These are phyloP conservation scores for Zaprionus ornatus DNA, from an alignment of 1,140 invertebrate species.

Conservation along the genomic window DNA sequence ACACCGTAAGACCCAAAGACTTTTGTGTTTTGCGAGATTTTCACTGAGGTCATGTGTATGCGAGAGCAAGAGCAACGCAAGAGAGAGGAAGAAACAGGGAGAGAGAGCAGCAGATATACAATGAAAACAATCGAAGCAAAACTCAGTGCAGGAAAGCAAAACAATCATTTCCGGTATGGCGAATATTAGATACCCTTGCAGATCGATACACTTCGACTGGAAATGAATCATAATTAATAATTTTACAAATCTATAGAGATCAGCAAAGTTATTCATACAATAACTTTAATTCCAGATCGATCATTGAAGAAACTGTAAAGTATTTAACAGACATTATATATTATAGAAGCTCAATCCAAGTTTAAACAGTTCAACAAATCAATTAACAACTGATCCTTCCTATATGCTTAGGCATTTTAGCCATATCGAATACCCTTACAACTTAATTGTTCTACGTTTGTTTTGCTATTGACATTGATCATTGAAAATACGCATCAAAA, in stretches of 20 bases:
- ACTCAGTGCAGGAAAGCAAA: constrained; percentile 2
- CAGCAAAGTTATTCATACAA: not conserved
- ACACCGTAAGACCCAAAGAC: constrained; percentile 19
- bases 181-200: constrained; percentile 1
- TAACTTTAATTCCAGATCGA: not conserved
- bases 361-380: not conserved
- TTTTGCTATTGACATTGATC: constrained; percentile 21
- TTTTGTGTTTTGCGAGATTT: constrained; percentile 27
- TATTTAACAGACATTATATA: not conserved
- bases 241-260: not conserved
- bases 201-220: not conserved
- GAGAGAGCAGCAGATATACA: not conserved
- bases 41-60: constrained; percentile 25
- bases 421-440: not conserved
- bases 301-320: not conserved
- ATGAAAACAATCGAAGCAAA: constrained; percentile 4
- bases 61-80: not conserved
- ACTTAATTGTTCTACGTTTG: not conserved
- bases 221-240: not conserved
- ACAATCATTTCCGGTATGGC: constrained; percentile 2
- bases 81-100: constrained; percentile 6
- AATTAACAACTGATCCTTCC: not conserved
- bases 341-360: not conserved
- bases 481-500: constrained; percentile 1
- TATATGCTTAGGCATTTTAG: not conserved